These are phyloP conservation scores for Melanotaenia duboulayi DNA, from an alignment of 2,113 vertebrate species.

Conservation along the genomic window DNA sequence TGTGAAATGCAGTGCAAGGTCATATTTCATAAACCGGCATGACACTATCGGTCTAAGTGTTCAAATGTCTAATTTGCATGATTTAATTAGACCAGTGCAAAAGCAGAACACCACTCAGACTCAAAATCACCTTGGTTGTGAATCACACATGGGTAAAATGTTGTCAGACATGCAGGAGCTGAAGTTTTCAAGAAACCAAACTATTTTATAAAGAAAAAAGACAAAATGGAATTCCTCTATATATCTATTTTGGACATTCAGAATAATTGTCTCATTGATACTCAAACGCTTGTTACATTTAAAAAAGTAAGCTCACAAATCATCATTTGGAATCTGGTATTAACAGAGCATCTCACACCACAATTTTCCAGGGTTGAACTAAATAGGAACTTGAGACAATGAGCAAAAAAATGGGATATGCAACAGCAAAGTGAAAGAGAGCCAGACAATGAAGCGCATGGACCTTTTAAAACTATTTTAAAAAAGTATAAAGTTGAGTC, in stretches of 20 bases:
- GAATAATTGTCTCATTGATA: too few relatives aligned
- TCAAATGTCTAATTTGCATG: slow-evolving; percentile 44
- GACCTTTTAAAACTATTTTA: too few relatives aligned
- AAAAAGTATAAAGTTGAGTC: too few relatives aligned
- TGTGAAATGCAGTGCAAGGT: slow-evolving; percentile 29
- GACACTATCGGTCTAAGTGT: slow-evolving; percentile 4
- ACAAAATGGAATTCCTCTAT: neutral
- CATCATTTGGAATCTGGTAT: too few relatives aligned
- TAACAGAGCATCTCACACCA: too few relatives aligned
- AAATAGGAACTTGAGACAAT: too few relatives aligned
- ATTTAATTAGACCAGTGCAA: slow-evolving; percentile 38
- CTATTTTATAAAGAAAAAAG: neutral
- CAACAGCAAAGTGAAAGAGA: too few relatives aligned
- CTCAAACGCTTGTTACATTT: too few relatives aligned
- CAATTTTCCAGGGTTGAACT: too few relatives aligned
- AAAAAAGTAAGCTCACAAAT: too few relatives aligned
- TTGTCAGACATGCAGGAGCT: neutral
- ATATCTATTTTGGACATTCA: neutral
- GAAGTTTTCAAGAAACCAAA: slow-evolving; percentile 17
- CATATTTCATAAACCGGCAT: slow-evolving; percentile 31
- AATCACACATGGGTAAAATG: slow-evolving; percentile 30
- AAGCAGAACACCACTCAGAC: slow-evolving; percentile 21
- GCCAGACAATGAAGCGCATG: too few relatives aligned
- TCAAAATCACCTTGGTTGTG: slow-evolving; percentile 21
- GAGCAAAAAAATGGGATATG: too few relatives aligned